Conservation (phyloP, 2,113 vertebrate genomes). For the Coptodon bakossiorum region DNA sequence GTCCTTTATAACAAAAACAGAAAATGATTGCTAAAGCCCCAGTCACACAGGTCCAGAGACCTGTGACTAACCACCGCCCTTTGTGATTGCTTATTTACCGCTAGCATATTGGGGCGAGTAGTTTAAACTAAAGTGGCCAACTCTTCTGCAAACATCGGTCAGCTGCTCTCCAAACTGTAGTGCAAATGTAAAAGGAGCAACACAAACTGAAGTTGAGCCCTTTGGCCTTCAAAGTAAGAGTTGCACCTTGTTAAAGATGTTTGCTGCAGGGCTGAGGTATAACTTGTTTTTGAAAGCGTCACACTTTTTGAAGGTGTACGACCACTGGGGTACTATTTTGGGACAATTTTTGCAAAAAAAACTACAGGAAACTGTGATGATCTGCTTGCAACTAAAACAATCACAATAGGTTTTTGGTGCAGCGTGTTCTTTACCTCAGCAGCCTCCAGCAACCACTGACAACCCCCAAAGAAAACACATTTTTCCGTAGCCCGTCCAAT, state of each 20-base stretch:
- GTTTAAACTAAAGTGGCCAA: background rate
- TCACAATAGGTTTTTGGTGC: background rate
- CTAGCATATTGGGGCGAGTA: background rate
- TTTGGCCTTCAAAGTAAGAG: background rate
- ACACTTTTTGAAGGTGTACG: background rate
- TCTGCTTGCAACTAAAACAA: background rate
- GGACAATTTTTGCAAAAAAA: background rate
- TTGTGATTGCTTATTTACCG: background rate
- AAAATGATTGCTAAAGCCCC: background rate
- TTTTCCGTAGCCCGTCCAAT: fast-evolving
- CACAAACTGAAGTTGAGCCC: background rate
- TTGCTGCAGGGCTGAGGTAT: background rate
- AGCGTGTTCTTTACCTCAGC: background rate
- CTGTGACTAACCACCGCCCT: background rate
- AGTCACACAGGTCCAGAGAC: background rate
- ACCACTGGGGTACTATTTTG: fast-evolving
- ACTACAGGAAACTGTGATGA: background rate
- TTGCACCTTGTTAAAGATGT: background rate
- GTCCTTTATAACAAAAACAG: background rate
- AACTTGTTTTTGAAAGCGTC: background rate
- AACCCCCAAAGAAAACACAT: background rate
- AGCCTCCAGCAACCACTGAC: background rate
- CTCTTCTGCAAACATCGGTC: background rate
- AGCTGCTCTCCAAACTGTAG: background rate
- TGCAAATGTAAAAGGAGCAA: background rate